Conservation (phyloP, 2,797 vertebrate species). For the Channa striata region DNA sequence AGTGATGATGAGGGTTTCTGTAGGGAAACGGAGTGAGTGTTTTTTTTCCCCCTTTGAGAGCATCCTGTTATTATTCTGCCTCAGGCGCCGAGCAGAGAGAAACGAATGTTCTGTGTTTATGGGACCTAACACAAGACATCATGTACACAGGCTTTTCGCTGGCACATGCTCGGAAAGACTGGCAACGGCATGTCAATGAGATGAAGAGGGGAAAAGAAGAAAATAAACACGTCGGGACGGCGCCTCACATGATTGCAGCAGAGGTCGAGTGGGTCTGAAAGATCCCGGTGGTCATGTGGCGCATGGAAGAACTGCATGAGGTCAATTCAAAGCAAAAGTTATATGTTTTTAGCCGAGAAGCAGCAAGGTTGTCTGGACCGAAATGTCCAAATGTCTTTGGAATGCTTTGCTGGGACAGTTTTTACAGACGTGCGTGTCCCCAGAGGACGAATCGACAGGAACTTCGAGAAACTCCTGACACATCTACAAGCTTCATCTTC, state of each 20-base stretch:
- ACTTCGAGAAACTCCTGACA: neutral
- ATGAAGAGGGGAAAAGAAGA: constrained; percentile 43
- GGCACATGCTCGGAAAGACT: constrained; percentile 25
- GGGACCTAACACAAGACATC: constrained; percentile 63
- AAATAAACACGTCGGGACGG: constrained; percentile 56
- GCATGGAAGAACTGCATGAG: neutral
- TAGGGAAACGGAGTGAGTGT: constrained; percentile 18
- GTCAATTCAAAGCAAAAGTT: neutral
- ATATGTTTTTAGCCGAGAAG: neutral
- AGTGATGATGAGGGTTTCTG: constrained; percentile 38
- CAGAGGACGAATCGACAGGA: constrained; percentile 3
- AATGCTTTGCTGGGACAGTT: neutral
- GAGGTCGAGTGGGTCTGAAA: constrained; percentile 8
- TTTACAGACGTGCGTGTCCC: neutral
- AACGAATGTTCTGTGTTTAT: constrained; percentile 70
- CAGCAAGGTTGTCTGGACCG: neutral
- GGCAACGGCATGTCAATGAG: constrained; percentile 61
- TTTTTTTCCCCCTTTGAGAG: constrained; percentile 65
- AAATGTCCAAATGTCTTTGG: neutral
- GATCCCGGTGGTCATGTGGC: neutral
- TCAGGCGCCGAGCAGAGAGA: constrained; percentile 57
- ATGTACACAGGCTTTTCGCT: constrained; percentile 33
- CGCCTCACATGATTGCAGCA: constrained; percentile 24
- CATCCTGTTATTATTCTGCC: constrained; percentile 71
- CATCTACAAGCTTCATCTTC: neutral